Base-by-base conservation (phyloP, 30 jellyfish, hydroid and myxozoan species). In the Hydra vulgaris region DNA sequence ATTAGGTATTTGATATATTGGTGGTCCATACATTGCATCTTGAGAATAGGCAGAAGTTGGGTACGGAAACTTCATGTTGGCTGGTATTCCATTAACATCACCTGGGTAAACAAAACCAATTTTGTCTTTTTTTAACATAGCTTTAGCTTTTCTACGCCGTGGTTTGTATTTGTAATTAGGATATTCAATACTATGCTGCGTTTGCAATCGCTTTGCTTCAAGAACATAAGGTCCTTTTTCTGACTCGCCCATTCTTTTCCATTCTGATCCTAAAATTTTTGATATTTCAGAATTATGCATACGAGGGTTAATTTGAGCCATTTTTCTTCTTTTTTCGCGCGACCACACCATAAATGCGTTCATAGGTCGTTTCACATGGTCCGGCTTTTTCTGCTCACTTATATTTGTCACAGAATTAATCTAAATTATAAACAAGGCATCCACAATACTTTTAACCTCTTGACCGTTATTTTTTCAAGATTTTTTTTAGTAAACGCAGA, bases 321-420 rank as follows among this genome's bases (percentile, higher is more conserved):
- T 94, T 77, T 88, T 88, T 76, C 96, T 81, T 84, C 99, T 73
- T 25, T 94, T 52, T 67, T 89, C 97, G 25, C 96, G 87, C 24
- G 97, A 88, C 99, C 99, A 94, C 4, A 94, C 99, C 99, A 94
- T 94, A 72, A 94, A 94, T 0, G 99, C 99, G 83, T 94, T 94
- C 99, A 94, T 94, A 15, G 99, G 99, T 27, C 99, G 90, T 76
- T 94, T 94, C 8, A 94, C 96, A 68, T 94, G 99, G 18, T 88
- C 97, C 26, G 61, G 61, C 61, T 40, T 40, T 12, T 40, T 40
- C 12, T 40, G 61, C 61, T 40, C 61, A 12, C 61, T 40, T 3
- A 40, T 40, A 40, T 40, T 40, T 3, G 61, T 40, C 61, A 12
- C 61, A 40, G 61, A 40, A 40, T 5, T 3, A 3, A 40, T 40